Conservation (phyloP, 2,888 invertebrate species). For the Trichacis sp. region DNA sequence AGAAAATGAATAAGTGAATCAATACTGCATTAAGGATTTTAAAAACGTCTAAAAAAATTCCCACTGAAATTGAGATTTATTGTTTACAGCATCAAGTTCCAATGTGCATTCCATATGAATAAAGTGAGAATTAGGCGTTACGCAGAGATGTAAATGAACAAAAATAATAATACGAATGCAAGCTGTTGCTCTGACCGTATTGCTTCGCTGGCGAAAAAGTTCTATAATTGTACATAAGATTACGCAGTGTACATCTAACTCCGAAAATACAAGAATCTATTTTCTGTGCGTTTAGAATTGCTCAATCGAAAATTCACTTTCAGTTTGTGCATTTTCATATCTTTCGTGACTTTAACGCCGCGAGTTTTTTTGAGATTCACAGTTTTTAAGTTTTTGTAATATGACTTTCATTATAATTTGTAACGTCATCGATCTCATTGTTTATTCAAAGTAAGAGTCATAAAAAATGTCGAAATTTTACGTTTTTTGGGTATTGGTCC, state of each 20-base stretch:
- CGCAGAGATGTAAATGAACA: slow-evolving; percentile 15
- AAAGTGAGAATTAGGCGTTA: slow-evolving; percentile 36
- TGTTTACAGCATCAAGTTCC: too few relatives aligned
- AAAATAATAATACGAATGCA: slow-evolving; percentile 11
- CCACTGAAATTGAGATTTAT: too few relatives aligned
- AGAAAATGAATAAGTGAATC: too few relatives aligned
- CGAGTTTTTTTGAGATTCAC: background rate
- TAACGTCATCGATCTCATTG: background rate
- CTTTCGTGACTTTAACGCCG: background rate
- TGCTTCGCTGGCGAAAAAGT: slow-evolving; percentile 35
- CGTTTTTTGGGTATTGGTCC: too few relatives aligned
- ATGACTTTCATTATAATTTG: background rate
- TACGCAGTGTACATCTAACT: slow-evolving; percentile 56
- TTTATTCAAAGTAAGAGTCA: background rate
- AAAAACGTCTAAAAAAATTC: too few relatives aligned
- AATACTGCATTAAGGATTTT: too few relatives aligned
- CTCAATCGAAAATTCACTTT: slow-evolving; percentile 18
- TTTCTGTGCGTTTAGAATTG: slow-evolving; percentile 56
- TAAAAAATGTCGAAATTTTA: too few relatives aligned
- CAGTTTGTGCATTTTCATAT: background rate
- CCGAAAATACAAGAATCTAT: slow-evolving; percentile 66
- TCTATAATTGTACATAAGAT: slow-evolving; percentile 52
- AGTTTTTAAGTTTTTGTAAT: background rate
- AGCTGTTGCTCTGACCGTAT: slow-evolving; percentile 12
- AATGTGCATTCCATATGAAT: slow-evolving; percentile 41